phyloP scores from a whole-genome alignment of 2,888 invertebrate species.

The Nomada fabriciana region DNA sequence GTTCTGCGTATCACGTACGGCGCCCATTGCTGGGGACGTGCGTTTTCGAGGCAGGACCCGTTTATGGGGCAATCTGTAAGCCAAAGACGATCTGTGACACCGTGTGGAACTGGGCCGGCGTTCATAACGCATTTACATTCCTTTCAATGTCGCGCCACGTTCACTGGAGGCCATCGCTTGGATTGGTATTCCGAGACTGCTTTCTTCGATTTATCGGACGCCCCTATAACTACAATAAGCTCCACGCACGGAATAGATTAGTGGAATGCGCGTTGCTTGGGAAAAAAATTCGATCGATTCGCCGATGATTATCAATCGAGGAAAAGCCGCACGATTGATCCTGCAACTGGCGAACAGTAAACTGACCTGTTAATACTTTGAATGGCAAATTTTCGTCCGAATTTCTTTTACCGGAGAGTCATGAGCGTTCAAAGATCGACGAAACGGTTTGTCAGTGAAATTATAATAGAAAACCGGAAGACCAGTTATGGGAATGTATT shows the following conservation, averaged over 20 bases:
- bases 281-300: conserved; percentile 7
- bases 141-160: conserved; percentile 82
- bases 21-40: conserved; percentile 47
- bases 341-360: neutral
- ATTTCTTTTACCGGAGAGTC: no score
- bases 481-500: no score
- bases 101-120: conserved; percentile 76
- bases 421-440: no score
- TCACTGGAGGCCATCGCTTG: conserved; percentile 76
- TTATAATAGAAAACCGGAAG: no score
- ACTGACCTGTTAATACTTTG: no score
- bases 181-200: conserved; percentile 75
- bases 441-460: no score
- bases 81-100: conserved; percentile 63
- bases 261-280: conserved; percentile 31
- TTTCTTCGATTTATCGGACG: conserved; percentile 79
- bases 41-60: conserved; percentile 54
- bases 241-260: conserved; percentile 61
- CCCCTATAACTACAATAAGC: conserved; percentile 68
- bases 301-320: neutral
- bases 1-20: conserved; percentile 59
- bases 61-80: conserved; percentile 73
- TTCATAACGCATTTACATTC: conserved; percentile 81
- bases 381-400: no score
- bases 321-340: neutral